phyloP scores from a whole-genome alignment of 1,140 invertebrate species.

The Drosophila suzukii region DNA sequence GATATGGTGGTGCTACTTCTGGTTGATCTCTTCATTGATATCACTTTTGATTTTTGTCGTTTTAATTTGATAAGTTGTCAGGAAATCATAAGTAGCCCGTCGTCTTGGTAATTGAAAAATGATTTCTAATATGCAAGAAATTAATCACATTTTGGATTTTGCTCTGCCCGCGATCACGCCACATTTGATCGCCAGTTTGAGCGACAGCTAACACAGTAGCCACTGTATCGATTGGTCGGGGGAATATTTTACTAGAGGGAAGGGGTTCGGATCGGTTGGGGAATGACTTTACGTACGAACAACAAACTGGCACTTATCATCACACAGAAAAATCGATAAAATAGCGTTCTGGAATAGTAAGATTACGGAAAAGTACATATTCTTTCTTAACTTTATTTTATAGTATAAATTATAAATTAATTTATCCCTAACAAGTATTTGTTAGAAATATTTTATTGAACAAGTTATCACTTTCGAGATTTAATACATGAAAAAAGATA shows the following conservation, averaged over 20 bases:
- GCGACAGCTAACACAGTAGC: conserved; percentile 79
- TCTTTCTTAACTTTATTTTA: too few species aligned
- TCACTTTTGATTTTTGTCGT: conserved; percentile 79
- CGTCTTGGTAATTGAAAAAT: conserved; percentile 81
- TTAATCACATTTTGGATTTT: conserved; percentile 83
- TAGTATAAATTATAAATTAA: too few species aligned
- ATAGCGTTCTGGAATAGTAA: background rate
- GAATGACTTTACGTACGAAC: background rate
- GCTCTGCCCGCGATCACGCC: conserved; percentile 23
- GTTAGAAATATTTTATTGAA: too few species aligned
- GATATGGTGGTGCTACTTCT: conserved; percentile 8
- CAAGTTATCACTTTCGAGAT: too few species aligned
- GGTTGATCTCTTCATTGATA: conserved; percentile 82
- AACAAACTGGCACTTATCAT: background rate
- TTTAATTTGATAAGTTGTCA: conserved; percentile 83
- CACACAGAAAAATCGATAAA: background rate
- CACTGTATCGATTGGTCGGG: conserved; percentile 9
- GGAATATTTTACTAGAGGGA: background rate
- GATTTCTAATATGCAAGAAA: conserved; percentile 83
- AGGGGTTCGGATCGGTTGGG: background rate
- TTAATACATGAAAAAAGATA: too few species aligned
- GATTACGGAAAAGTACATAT: too few species aligned
- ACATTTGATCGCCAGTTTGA: conserved; percentile 72
- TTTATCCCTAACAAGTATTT: background rate
- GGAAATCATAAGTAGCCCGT: conserved; percentile 73